A percentile compares a stretch with the other conserved stretches of the same genome.
Conservation (phyloP, 2,797 vertebrate species). For the Poecilia velifera region DNA sequence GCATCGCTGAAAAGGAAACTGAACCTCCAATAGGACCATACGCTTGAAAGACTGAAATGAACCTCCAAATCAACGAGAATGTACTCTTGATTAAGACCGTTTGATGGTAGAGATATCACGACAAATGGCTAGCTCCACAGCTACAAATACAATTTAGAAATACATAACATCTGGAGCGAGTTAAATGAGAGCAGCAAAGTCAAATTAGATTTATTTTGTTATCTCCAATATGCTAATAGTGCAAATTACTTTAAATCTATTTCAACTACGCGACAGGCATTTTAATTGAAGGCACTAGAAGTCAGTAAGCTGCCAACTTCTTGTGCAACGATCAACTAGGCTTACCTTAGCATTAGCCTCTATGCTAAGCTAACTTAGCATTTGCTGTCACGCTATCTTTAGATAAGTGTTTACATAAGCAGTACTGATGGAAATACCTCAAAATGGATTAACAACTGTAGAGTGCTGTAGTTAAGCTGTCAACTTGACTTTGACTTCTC, state of each 20-base stretch:
- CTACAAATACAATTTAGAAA: constrained; percentile 10
- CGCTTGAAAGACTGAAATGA: background rate
- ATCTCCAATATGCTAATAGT: background rate
- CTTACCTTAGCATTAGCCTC: constrained; percentile 44
- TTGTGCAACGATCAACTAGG: constrained; percentile 54
- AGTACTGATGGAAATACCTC: background rate
- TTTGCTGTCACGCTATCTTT: constrained; percentile 75
- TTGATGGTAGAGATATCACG: background rate
- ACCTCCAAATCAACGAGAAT: background rate
- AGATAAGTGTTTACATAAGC: constrained; percentile 44
- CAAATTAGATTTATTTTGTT: background rate
- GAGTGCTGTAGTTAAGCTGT: fast-evolving
- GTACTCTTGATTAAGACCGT: background rate
- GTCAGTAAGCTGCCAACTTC: constrained; percentile 27
- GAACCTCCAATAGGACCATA: background rate
- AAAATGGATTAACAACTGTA: background rate
- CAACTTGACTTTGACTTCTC: background rate
- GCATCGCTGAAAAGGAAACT: constrained; percentile 27
- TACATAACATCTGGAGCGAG: background rate
- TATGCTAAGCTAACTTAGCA: constrained; percentile 63
- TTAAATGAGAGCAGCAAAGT: background rate
- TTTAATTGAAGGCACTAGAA: background rate
- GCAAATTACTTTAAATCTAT: background rate
- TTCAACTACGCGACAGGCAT: background rate
- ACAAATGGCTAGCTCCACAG: constrained; percentile 1